Evolutionary conservation across 2,888 invertebrate genomes (phyloP), one percentile per base, ranked within the genome.

Genomic region (Drosophila meridiana): DNA sequence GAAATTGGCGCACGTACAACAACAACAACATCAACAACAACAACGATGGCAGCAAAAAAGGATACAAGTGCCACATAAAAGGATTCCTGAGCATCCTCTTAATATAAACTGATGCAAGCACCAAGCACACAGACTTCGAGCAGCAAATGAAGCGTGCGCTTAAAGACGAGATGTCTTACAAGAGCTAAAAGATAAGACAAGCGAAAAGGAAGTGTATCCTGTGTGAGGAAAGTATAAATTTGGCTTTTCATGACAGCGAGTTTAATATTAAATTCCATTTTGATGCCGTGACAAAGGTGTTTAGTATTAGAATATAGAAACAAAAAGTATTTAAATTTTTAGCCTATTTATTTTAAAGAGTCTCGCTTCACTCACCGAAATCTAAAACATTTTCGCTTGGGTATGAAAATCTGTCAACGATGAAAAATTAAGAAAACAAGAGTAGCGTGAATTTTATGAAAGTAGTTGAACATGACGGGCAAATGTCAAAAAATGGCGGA

Each of bases 391-490:
- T 13, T 14, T 13, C 7, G 28, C 11, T n/a, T 28, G 57, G 9
- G 38, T 61, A 36, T 32, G 9, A 9, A 28, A 57, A 48, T 34
- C 60, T 57, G 77, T 47, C 81, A 65, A 28, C 45, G 20, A 59
- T 77, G 86, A 90, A 82, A 85, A 68, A 83, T 88, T 66, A 76
- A 73, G 80, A 73, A 65, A 76, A 40, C 60, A 66, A 66, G 43
- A 59, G 53, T 42, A 76, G 89, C 66, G 77, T 80, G 62, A 76
- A 85, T 83, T 79, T 86, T 86, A 90, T 90, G 66, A 87, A 85
- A 88, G 77, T 88, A 90, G 83, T 90, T 86, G 66, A 90, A 90
- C 83, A 90, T 86, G 83, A 88, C 90, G 69, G 73, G 73, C 65
- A 80, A 80, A 83, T 82, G 83, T 85, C 72, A 83, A 61, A 70